Conservation (phyloP, 2,113 vertebrate genomes). For the Catagonus wagneri region DNA sequence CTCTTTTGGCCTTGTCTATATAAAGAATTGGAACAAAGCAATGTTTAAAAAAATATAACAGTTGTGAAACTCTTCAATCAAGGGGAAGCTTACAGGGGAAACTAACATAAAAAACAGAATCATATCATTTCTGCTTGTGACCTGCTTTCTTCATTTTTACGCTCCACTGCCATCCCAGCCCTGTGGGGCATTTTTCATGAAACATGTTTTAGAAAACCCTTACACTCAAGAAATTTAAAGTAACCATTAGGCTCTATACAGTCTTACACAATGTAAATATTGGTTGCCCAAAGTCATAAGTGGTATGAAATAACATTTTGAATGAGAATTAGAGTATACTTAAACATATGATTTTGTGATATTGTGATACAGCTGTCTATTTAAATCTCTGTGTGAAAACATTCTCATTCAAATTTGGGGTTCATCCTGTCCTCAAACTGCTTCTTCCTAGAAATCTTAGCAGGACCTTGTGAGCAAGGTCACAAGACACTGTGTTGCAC, state of each 20-base stretch:
- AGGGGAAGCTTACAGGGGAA: not conserved
- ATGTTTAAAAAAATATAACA: not conserved
- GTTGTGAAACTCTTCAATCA: not conserved
- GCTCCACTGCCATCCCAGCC: too few species aligned
- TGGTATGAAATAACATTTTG: not conserved
- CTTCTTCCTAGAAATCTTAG: not conserved
- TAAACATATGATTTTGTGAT: not conserved
- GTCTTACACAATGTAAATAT: not conserved
- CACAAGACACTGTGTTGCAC: accelerated
- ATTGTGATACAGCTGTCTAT: not conserved
- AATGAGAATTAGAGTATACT: not conserved
- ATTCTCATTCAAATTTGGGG: not conserved
- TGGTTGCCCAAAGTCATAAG: not conserved
- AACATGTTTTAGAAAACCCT: not conserved
- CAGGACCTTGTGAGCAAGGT: not conserved
- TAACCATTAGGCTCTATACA: not conserved
- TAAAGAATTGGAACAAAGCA: not conserved
- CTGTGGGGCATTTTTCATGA: not conserved
- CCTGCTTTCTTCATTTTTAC: not conserved
- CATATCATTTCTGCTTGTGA: not conserved
- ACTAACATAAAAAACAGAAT: not conserved
- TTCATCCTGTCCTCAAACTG: not conserved
- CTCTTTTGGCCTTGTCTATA: not conserved
- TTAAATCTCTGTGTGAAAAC: not conserved
- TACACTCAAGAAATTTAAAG: not conserved